Percentiles rank a stretch among this genome's conserved stretches.
Evolutionary conservation across 2,113 vertebrate species (phyloP).

Genomic region (Scortum barcoo): DNA sequence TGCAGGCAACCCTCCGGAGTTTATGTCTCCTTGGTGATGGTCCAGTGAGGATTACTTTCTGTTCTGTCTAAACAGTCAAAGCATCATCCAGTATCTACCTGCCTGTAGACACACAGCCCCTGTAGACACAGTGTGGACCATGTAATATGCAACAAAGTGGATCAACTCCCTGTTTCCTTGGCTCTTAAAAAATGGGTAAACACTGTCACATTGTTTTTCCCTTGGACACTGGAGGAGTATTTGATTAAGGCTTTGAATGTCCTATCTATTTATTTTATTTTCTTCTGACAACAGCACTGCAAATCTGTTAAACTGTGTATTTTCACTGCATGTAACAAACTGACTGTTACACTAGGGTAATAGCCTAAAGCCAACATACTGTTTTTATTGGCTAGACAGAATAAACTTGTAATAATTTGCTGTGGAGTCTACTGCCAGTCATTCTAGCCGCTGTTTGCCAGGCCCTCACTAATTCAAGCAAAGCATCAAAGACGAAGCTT

Average conservation of each 20-base stretch:
- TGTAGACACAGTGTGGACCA: slow-evolving; percentile 63
- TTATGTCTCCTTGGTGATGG: slow-evolving; percentile 76
- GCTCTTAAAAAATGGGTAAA: neutral
- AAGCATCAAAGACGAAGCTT: neutral
- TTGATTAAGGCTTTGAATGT: neutral
- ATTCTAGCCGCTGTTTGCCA: neutral
- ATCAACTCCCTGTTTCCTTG: neutral
- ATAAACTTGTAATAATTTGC: neutral
- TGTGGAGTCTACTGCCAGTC: neutral
- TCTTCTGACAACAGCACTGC: neutral
- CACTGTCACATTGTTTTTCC: neutral
- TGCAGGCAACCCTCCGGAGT: slow-evolving; percentile 50
- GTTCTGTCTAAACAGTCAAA: slow-evolving; percentile 64
- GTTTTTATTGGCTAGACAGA: neutral
- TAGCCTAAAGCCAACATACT: neutral
- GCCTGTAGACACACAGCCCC: slow-evolving; percentile 67
- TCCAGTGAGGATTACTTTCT: slow-evolving; percentile 80
- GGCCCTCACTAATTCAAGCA: neutral
- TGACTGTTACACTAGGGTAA: neutral
- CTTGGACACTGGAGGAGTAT: neutral
- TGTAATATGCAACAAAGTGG: slow-evolving; percentile 12
- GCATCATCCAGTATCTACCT: slow-evolving; percentile 57
- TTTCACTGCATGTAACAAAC: neutral
- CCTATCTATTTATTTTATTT: neutral
- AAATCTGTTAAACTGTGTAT: neutral